Base-by-base conservation (phyloP, 2,888 invertebrate genomes). In the Cacoxenus indagator region DNA sequence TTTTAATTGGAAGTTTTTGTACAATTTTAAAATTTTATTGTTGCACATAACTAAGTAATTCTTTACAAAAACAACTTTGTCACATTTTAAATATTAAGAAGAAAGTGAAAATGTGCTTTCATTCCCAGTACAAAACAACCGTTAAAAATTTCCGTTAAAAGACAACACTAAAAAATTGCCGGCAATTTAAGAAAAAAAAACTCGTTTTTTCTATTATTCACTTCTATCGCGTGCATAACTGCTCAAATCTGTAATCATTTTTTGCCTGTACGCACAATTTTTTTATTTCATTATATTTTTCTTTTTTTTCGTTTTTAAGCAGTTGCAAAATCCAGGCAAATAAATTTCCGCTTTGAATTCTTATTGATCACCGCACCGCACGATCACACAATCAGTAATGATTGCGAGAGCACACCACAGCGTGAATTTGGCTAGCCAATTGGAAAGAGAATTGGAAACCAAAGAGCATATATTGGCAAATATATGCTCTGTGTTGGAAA, bases 341-440 rank as follows among this genome's bases (percentile, higher is more conserved):
- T 37, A 8, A 14, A 37, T 37, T 14, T 37, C 14, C 37, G 37
- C 14, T 37, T 1, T 1, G 31, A 37, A 61, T 43, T 37, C 37
- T 61, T n/a, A 61, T 61, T 37, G 59, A 61, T 61, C 59, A 61
- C 59, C 59, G 59, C 59, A 61, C 59, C 59, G 37, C 59, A 61
- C 59, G 59, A 19, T 61, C 59, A 4, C 43, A 61, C 59, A 37
- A 61, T 37, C 22, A 22, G 19, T 37, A 61, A 8, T 11, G 55
- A 5, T 19, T 22, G 51, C 51, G 51, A 51, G 51, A 17, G 17
- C 48, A 8, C 51, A 2, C 17, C 51, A 19, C 48, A 48, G 22
- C 19, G 22, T 19, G 51, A 22, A 22, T 51, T 22, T 17, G 17
- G 22, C 51, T 4, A 31, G 59, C 37, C 19, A 61, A 22, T 11